Evolutionary conservation across 2,113 vertebrate species (phyloP).

Genomic region (Odontophorus gujanensis): DNA sequence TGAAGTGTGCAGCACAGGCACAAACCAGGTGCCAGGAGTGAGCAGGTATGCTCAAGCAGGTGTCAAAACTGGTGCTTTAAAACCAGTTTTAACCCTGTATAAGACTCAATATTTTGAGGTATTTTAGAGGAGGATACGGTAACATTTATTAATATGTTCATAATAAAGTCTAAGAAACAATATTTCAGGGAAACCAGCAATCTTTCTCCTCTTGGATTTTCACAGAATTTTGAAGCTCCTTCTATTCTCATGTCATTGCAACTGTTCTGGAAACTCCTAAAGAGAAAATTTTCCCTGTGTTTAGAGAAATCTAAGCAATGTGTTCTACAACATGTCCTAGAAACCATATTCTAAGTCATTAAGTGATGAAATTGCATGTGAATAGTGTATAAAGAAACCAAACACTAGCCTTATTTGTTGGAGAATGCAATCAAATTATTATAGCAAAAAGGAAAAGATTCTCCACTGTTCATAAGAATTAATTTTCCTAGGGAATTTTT

Average conservation of each 20-base stretch:
- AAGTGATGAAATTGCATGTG: neutral
- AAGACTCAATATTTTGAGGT: neutral
- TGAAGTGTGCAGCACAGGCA: accelerated
- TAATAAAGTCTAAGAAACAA: neutral
- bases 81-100: neutral
- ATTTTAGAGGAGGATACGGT: neutral
- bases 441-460: conserved; percentile 15
- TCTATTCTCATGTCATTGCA: neutral
- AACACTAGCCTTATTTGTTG: neutral
- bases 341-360: neutral
- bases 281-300: neutral
- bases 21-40: neutral
- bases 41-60: neutral
- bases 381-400: neutral
- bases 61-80: neutral
- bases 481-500: conserved; percentile 16
- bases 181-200: neutral
- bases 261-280: neutral
- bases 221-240: neutral
- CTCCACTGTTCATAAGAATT: conserved; percentile 28
- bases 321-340: neutral
- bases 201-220: neutral
- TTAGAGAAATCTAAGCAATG: neutral
- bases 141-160: neutral
- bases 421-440: conserved; percentile 3